Evolutionary conservation across 2,113 vertebrate species (phyloP), one percentile per base, ranked within the genome.

Genomic region (Struthidea cinerea): DNA sequence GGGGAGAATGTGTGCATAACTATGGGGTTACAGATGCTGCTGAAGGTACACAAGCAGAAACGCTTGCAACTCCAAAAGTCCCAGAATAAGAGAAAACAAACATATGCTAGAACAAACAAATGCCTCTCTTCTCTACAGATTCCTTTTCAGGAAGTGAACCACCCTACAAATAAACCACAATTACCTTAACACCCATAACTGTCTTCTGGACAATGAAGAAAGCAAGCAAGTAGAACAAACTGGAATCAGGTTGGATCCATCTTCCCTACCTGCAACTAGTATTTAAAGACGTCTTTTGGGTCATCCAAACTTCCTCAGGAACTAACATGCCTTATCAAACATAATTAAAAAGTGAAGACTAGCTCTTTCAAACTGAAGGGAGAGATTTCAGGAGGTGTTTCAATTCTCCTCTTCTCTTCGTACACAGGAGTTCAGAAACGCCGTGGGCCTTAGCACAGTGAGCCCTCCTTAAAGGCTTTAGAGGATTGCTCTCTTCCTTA

Each of bases 141-240:
- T 94, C 53, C 56, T 90, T 89, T 89, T 57, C 80, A 75, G 90
- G 86, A 96, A 95, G 57, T 7, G 35, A 95, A 59, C 59, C 57
- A 77, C 68, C 70, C 85, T 87, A 22, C 61, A 84, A 94, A 90
- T 56, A 87, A 93, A 86, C 56, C 50, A 22, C 28, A 80, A 75
- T 94, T 83, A 83, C 83, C 90, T 68, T 80, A 67, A 81, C 60
- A 71, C 70, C 47, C 59, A 32, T 77, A 96, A 81, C 42, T 46
- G 41, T 56, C 64, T 92, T 71, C 80, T 78, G 49, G 60, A 88
- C 0, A 3, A 52, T 65, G 46, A 52, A 87, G 79, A 82, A 86
- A 92, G 50, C n/a, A 64, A 78, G 73, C 28, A 77, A 69, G 56
- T 46, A 56, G 56, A 96, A 68, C 32, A 89, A 92, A 63, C 57